Percentiles rank a stretch among this genome's conserved stretches.
Conservation (phyloP, 2,888 invertebrate species). For the Drosophila nigritarsus region DNA sequence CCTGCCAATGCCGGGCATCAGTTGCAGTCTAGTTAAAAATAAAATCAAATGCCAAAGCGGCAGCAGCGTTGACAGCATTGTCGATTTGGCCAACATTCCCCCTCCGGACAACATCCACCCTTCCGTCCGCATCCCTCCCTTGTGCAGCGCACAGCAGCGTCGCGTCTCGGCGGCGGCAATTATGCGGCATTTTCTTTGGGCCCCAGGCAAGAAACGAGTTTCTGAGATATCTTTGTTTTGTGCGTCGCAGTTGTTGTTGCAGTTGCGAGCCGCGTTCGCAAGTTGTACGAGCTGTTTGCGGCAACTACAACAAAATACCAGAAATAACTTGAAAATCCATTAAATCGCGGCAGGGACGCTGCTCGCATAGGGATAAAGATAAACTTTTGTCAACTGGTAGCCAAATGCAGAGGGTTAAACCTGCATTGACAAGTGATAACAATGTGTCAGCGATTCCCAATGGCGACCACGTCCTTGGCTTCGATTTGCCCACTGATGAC, state of each 20-base stretch:
- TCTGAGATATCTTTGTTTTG: slow-evolving; percentile 75
- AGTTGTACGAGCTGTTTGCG: slow-evolving; percentile 34
- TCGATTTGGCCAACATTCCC: slow-evolving; percentile 66
- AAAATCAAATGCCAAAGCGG: slow-evolving; percentile 76
- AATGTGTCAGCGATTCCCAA: slow-evolving; percentile 70
- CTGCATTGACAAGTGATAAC: slow-evolving; percentile 76
- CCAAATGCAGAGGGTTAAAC: slow-evolving; percentile 12
- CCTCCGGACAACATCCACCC: not conserved
- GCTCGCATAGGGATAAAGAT: slow-evolving; percentile 67
- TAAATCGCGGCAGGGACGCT: slow-evolving; percentile 58
- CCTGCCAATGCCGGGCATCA: slow-evolving; percentile 55
- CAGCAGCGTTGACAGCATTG: slow-evolving; percentile 77
- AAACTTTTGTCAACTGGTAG: slow-evolving; percentile 62
- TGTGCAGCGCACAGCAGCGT: not conserved
- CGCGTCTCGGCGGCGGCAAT: slow-evolving; percentile 66
- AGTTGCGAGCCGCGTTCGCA: slow-evolving; percentile 17
- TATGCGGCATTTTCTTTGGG: slow-evolving; percentile 78
- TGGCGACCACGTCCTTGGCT: slow-evolving; percentile 67
- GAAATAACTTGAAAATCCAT: slow-evolving; percentile 80
- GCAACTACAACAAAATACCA: slow-evolving; percentile 77
- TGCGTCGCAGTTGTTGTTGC: slow-evolving; percentile 26
- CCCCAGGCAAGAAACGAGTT: slow-evolving; percentile 68
- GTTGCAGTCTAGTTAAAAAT: slow-evolving; percentile 74
- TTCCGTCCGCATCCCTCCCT: not conserved
- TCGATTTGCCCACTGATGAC: slow-evolving; percentile 54